Conservation (phyloP, 1,140 invertebrate genomes). For the Tribolium castaneum region DNA sequence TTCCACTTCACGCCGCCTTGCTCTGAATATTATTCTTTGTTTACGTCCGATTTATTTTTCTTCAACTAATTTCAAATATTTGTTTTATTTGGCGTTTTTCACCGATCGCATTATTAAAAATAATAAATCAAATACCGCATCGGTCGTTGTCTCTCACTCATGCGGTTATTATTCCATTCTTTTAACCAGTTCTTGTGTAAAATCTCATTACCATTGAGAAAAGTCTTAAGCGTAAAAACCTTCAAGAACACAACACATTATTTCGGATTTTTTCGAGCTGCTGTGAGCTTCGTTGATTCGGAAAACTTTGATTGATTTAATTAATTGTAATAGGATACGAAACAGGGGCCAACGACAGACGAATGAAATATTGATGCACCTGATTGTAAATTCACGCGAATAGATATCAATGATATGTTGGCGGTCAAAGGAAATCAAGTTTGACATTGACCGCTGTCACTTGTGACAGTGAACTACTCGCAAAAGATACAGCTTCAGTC, state of each 20-base stretch:
- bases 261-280: too few relatives aligned
- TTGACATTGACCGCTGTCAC: constrained; percentile 20
- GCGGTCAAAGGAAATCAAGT: constrained; percentile 22
- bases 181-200: constrained; percentile 4
- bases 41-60: not conserved
- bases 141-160: not conserved
- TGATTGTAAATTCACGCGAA: constrained; percentile 36
- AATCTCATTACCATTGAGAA: not conserved
- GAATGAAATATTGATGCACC: constrained; percentile 44
- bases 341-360: constrained; percentile 26
- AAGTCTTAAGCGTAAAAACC: not conserved
- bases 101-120: not conserved
- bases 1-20: not conserved
- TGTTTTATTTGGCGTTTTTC: not conserved
- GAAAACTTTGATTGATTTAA: not conserved
- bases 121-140: not conserved
- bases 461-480: not conserved
- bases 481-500: too few relatives aligned
- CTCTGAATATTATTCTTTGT: not conserved
- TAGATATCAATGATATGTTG: not conserved
- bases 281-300: not conserved
- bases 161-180: constrained; percentile 1
- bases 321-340: not conserved
- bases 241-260: not conserved
- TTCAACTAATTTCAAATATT: not conserved